Evolutionary conservation across 2,888 invertebrate genomes (phyloP).

Genomic region (Drosophila dives): DNA sequence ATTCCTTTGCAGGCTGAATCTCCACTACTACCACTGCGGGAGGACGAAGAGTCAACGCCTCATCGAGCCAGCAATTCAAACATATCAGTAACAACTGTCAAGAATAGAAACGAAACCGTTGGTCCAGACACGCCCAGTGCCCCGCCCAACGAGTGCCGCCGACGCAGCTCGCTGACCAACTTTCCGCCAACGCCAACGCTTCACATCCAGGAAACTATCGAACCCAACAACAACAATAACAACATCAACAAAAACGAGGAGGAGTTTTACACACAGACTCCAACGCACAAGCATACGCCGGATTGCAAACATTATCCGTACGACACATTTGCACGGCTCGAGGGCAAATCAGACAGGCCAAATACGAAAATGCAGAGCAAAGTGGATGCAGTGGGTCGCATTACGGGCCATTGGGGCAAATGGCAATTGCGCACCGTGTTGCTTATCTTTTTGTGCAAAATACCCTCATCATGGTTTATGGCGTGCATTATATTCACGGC

Average conservation of each 20-base stretch:
- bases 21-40: conserved; percentile 79
- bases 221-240: conserved; percentile 52
- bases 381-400: conserved; percentile 84
- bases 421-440: conserved; percentile 85
- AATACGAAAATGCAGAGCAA: conserved; percentile 82
- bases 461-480: conserved; percentile 86
- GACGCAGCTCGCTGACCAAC: conserved; percentile 72
- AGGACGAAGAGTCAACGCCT: conserved; percentile 49
- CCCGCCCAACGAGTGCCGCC: conserved; percentile 56
- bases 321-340: conserved; percentile 79
- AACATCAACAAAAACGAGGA: conserved; percentile 50
- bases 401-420: conserved; percentile 85
- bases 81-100: conserved; percentile 36
- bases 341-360: conserved; percentile 75
- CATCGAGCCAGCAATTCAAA: conserved; percentile 16
- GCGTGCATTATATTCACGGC: conserved; percentile 86
- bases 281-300: conserved; percentile 53
- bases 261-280: conserved; percentile 45
- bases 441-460: conserved; percentile 85
- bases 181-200: conserved; percentile 20
- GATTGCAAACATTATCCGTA: conserved; percentile 79
- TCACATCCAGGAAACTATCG: conserved; percentile 19
- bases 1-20: conserved; percentile 79
- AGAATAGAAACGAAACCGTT: conserved; percentile 16
- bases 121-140: conserved; percentile 8